A percentile compares a stretch with the other conserved stretches of the same genome.
phyloP scores from a whole-genome alignment of 1,140 invertebrate species.

The Hormaphis cornu region DNA sequence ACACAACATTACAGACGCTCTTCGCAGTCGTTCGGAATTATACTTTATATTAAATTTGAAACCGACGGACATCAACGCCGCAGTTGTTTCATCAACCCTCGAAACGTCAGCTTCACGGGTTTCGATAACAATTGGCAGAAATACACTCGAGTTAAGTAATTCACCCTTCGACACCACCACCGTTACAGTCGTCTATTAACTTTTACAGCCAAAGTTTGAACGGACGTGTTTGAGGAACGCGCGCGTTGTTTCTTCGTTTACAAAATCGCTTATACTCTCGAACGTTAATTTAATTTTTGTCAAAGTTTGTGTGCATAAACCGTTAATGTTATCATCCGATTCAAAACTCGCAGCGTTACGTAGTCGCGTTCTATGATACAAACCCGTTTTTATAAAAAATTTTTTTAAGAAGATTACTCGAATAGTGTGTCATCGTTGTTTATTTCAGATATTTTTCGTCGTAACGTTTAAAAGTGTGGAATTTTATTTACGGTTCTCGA shows the following conservation, averaged over 20 bases:
- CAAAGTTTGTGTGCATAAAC: too few species aligned
- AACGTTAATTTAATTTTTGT: background rate
- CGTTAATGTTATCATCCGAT: too few species aligned
- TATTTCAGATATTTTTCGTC: too few species aligned
- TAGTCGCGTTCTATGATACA: too few species aligned
- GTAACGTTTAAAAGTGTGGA: too few species aligned
- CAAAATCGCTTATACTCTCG: background rate
- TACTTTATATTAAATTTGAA: background rate
- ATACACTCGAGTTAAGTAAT: background rate
- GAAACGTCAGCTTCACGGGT: background rate
- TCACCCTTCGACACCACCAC: background rate
- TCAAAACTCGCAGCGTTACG: too few species aligned
- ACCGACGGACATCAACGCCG: background rate
- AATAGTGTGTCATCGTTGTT: too few species aligned
- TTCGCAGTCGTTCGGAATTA: background rate
- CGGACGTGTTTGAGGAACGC: background rate
- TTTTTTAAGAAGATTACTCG: too few species aligned
- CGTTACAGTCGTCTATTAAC: background rate
- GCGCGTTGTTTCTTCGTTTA: background rate
- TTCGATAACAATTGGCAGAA: background rate
- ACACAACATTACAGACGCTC: too few species aligned
- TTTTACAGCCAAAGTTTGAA: background rate
- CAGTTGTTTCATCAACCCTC: background rate
- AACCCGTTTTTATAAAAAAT: too few species aligned
- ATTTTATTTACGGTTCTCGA: too few species aligned